Evolutionary conservation across 2,888 invertebrate species (phyloP), one percentile per base, ranked within the genome.

Genomic region (Philereme vetulata): DNA sequence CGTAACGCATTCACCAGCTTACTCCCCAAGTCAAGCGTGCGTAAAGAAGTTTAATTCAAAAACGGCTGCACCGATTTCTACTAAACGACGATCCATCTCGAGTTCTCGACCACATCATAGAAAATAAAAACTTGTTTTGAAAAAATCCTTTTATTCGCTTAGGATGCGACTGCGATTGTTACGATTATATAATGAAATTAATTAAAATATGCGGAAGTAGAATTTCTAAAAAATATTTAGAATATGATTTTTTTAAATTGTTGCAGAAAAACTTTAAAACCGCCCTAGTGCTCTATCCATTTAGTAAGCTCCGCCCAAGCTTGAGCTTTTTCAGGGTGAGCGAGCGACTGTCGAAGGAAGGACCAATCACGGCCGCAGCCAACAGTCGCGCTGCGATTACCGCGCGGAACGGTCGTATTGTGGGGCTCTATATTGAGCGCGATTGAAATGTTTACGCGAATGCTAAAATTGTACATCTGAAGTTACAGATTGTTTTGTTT

Each of bases 371-470:
- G 64, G 67, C 68, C 44, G 62, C 7, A 51, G 60, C 54, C 42
- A 46, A 60, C 80, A 84, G 85, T 88, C 84, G 84, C 82, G 81
- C 75, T 71, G 72, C 75, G 77, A 72, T 68, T 77, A 77, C 68
- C 78, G 84, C 75, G 80, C 70, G 69, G 53, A 45, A 4, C 10
- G 76, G 55, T 56, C 69, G 85, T 75, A 5, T 51, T 0, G 21
- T 33, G 40, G 1, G 50, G n/a, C 32, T 52, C 21, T 32, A 7
- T 38, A 9, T 51, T 65, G 59, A 67, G 63, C 65, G 70, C 63
- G 67, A 62, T 56, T 67, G 71, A 72, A 82, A 85, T 90, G 89
- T 90, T 90, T 90, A 88, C 90, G 86, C 78, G 82, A 77, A 72
- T 77, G 82, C 77, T 81, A 82, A 81, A 75, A 67, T 67, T 65